Evolutionary conservation across 1,140 invertebrate genomes (phyloP).

Genomic region (Callitettix versicolor): DNA sequence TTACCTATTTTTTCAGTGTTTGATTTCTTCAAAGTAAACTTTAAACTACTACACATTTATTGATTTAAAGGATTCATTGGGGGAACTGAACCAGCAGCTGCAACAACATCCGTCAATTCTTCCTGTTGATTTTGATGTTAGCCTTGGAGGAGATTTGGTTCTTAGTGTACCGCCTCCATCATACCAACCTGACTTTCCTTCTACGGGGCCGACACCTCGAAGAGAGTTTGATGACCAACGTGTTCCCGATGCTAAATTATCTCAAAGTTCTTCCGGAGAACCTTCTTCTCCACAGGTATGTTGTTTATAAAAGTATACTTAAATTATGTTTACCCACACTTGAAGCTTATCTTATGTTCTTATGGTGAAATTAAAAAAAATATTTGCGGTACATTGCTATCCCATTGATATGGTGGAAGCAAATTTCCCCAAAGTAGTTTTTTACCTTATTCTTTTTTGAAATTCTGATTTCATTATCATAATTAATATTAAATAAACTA

Average conservation of each 20-base stretch:
- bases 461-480: too few relatives aligned
- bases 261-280: conserved; percentile 41
- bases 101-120: conserved; percentile 82
- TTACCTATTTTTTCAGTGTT: too few relatives aligned
- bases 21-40: too few relatives aligned
- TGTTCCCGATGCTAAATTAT: conserved; percentile 41
- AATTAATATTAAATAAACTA: too few relatives aligned
- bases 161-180: conserved; percentile 23
- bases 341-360: too few relatives aligned
- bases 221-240: conserved; percentile 41
- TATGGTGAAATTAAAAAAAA: too few relatives aligned
- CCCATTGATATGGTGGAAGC: too few relatives aligned
- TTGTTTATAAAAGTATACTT: not conserved
- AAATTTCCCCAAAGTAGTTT: too few relatives aligned
- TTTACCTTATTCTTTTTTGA: too few relatives aligned
- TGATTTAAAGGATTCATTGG: conserved; percentile 60
- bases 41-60: conserved; percentile 15
- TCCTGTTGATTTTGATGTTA: conserved; percentile 85
- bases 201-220: conserved; percentile 24
- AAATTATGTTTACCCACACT: too few relatives aligned
- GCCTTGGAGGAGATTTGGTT: conserved; percentile 52
- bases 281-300: conserved; percentile 26
- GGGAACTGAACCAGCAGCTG: conserved; percentile 67
- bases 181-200: conserved; percentile 21
- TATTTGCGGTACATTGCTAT: too few relatives aligned